Evolutionary conservation across 2,888 invertebrate species (phyloP).

Genomic region (Gerris lacustris): DNA sequence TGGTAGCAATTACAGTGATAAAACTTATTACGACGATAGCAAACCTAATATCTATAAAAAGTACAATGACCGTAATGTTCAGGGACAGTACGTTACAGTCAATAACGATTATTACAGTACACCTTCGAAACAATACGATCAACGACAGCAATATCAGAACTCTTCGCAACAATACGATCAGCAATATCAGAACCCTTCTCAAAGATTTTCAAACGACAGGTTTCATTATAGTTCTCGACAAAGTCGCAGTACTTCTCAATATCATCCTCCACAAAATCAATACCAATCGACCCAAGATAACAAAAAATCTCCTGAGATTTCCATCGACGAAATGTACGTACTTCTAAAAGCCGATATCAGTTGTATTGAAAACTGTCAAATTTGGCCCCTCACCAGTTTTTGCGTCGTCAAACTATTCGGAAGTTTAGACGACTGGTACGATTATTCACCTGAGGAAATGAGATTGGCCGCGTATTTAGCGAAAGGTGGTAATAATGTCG

Average conservation of each 20-base stretch:
- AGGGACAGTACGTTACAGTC: neutral
- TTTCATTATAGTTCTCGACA: neutral
- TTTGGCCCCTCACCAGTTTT: constrained; percentile 23
- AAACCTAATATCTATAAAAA: too few species aligned
- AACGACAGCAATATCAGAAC: neutral
- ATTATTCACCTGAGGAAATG: constrained; percentile 23
- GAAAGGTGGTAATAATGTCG: neutral
- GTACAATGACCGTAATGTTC: neutral
- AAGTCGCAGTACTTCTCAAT: neutral
- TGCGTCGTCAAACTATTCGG: constrained; percentile 10
- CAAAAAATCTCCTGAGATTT: too few species aligned
- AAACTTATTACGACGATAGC: neutral
- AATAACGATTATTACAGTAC: neutral
- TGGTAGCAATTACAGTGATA: neutral
- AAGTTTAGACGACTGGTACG: constrained; percentile 20
- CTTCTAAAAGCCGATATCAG: constrained; percentile 8
- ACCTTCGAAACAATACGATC: neutral
- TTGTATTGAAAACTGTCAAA: constrained; percentile 14
- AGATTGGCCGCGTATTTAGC: constrained; percentile 18
- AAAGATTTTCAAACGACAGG: neutral
- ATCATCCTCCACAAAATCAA: constrained; percentile 1
- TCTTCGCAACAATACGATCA: neutral
- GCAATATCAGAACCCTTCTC: neutral
- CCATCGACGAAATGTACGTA: neutral
- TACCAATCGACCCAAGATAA: neutral